Conservation (phyloP, 2,888 invertebrate species). For the Myopa tessellatipennis region DNA sequence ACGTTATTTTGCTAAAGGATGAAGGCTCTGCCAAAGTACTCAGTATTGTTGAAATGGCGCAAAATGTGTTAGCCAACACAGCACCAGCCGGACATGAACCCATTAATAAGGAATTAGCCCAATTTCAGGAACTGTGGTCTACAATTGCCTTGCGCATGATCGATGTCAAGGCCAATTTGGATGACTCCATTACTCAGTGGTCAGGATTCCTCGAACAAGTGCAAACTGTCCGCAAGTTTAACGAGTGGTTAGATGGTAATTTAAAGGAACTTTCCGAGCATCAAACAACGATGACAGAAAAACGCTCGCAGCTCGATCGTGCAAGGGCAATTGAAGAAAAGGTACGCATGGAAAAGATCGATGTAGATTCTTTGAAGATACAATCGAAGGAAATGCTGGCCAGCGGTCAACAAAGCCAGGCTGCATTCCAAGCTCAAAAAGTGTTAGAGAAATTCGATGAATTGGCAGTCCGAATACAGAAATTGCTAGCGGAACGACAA, state of each 20-base stretch:
- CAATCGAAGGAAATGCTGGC: constrained; percentile 88
- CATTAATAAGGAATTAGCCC: constrained; percentile 84
- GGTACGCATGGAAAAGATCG: constrained; percentile 88
- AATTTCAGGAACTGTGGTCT: constrained; percentile 92
- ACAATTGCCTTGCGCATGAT: constrained; percentile 86
- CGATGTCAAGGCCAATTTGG: constrained; percentile 87
- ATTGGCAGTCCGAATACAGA: constrained; percentile 81
- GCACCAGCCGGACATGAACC: constrained; percentile 87
- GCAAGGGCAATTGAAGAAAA: constrained; percentile 89
- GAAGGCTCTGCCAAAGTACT: constrained; percentile 92
- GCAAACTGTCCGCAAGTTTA: constrained; percentile 84
- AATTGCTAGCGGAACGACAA: constrained; percentile 81
- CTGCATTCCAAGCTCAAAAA: constrained; percentile 85
- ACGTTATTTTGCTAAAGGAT: constrained; percentile 89
- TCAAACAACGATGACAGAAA: constrained; percentile 86
- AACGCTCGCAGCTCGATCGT: constrained; percentile 85
- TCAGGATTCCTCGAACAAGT: constrained; percentile 90
- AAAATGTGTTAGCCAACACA: constrained; percentile 90
- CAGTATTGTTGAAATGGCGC: constrained; percentile 88
- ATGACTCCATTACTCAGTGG: constrained; percentile 92
- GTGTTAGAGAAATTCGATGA: constrained; percentile 86
- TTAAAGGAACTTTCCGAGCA: constrained; percentile 79
- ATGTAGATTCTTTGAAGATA: constrained; percentile 86
- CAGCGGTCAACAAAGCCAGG: constrained; percentile 85
- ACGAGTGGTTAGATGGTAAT: constrained; percentile 81